Base-by-base conservation (phyloP, 2,797 vertebrate genomes). In the Cirrhinus molitorella region DNA sequence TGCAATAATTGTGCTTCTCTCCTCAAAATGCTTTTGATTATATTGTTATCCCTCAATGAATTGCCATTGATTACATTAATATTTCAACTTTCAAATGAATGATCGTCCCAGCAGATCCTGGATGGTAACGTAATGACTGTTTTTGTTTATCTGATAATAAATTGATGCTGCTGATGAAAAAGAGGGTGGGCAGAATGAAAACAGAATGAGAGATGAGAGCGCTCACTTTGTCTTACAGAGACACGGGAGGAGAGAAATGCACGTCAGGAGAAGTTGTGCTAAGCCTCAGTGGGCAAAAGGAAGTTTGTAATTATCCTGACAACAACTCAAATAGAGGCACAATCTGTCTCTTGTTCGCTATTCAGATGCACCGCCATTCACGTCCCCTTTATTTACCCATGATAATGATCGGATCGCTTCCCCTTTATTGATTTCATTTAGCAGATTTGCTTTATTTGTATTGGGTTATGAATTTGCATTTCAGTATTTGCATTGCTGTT, bases 291-390 rank as follows among this genome's bases (percentile, higher is more conserved):
- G 34, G 53, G 34, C 70, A 65, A 81, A 81, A 63, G 63, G 55
- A 81, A 82, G 82, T 88, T 77, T 75, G 79, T 76, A 84, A 88
- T 88, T 88, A 84, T 88, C 79, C 47, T 71, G 82, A 79, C 79
- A 57, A 59, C 79, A 25, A 80, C 67, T 85, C 79, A 84, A 59
- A 84, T 53, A 84, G 65, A 82, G 74, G 74, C 17, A 68, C 40
- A 84, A 77, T 74, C 55, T 13, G 47, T 76, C 83, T 79, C 34
- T 66, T 53, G 47, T 79, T 82, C 16, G 57, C 63, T 47, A 19
- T 79, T 67, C 65, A 81, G 10, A 78, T 17, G 21, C 72, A 68
- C 34, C 31, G 68, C 65, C 80, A 82, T 85, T 78, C 74, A 76
- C n/a, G 28, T 73, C 34, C 14, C n/a, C 23, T 85, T 80, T 85